A percentile compares a stretch with the other conserved stretches of the same genome.
Conservation (phyloP, 2,888 invertebrate species). For the Leptinotarsa peninsularis region DNA sequence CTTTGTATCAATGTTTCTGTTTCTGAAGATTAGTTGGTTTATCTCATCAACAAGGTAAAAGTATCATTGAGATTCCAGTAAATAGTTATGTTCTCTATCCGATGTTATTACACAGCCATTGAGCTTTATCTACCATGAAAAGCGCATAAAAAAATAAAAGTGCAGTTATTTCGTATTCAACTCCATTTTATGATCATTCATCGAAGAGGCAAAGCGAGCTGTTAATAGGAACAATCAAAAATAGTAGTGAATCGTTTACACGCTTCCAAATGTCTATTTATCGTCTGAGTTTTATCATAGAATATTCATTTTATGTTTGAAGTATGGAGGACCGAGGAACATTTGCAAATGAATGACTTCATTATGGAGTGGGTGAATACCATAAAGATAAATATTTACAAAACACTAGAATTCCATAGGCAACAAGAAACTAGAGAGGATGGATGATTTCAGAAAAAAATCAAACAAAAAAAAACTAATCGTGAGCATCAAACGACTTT, state of each 20-base stretch:
- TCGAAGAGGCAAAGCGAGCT: constrained; percentile 1
- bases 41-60: background rate
- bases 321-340: background rate
- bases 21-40: background rate
- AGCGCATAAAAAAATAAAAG: background rate
- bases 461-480: too few relatives aligned
- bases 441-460: too few relatives aligned
- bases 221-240: constrained; percentile 10
- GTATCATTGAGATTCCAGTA: background rate
- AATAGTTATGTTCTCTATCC: background rate
- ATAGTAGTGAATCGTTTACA: constrained; percentile 8
- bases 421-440: too few relatives aligned
- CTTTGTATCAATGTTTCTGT: background rate
- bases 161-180: constrained; percentile 19
- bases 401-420: too few relatives aligned
- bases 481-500: too few relatives aligned
- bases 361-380: background rate
- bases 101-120: background rate
- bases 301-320: background rate
- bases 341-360: background rate
- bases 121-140: constrained; percentile 13
- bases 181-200: constrained; percentile 17
- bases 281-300: background rate
- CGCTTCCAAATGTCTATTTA: background rate
- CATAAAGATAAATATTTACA: background rate